A percentile compares a stretch with the other conserved stretches of the same genome.
Evolutionary conservation across 2,888 invertebrate species (phyloP).

Genomic region (Pachliopta kotzebuea): DNA sequence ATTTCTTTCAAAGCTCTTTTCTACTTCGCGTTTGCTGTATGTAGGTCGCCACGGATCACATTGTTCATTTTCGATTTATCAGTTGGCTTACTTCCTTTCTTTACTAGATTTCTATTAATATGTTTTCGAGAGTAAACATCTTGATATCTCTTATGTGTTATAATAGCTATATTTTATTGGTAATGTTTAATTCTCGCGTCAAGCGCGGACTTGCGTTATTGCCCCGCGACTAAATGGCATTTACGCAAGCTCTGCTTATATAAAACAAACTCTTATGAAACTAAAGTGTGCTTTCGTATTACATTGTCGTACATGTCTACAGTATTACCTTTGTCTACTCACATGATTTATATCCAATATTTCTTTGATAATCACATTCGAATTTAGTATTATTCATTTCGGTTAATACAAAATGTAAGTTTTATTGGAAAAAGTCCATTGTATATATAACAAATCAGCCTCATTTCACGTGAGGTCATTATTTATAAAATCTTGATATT

Average conservation of each 20-base stretch:
- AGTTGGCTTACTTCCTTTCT: conserved; percentile 35
- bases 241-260: conserved; percentile 72
- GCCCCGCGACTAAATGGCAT: conserved; percentile 63
- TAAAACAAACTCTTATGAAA: conserved; percentile 74
- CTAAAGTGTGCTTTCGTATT: conserved; percentile 57
- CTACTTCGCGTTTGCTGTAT: conserved; percentile 48
- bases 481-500: too few relatives aligned
- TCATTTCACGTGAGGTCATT: too few relatives aligned
- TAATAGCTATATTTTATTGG: not conserved
- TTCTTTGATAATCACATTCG: not conserved
- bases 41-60: conserved; percentile 64
- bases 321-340: not conserved
- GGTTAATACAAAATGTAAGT: too few relatives aligned
- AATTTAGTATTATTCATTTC: too few relatives aligned
- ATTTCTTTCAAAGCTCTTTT: conserved; percentile 54
- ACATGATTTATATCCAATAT: not conserved
- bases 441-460: too few relatives aligned
- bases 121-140: not conserved
- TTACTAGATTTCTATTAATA: not conserved
- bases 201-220: conserved; percentile 59
- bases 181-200: conserved; percentile 52
- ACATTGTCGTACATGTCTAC: conserved; percentile 25
- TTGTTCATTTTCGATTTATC: conserved; percentile 57
- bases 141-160: not conserved
- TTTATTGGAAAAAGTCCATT: too few relatives aligned